Conservation (phyloP, 2,113 vertebrate genomes). For the Paradoxurus hermaphroditus region DNA sequence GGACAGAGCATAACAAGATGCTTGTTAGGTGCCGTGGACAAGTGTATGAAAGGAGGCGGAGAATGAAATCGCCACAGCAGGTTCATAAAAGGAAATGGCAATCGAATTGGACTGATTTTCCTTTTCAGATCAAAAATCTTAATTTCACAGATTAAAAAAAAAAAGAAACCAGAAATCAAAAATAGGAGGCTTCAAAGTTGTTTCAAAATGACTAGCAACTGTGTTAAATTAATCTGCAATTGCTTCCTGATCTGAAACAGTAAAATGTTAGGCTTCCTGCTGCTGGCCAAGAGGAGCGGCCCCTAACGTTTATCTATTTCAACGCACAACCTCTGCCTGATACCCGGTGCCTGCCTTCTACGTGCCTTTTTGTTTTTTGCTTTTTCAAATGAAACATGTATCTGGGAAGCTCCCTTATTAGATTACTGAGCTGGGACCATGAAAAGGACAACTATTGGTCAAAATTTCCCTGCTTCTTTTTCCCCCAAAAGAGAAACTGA, state of each 20-base stretch:
- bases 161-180: background rate
- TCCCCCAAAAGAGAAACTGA: background rate
- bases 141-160: background rate
- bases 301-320: background rate
- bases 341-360: background rate
- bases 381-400: background rate
- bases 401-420: conserved; percentile 8
- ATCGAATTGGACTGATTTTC: background rate
- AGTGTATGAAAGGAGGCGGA: background rate
- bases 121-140: conserved; percentile 26
- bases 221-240: background rate
- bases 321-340: background rate
- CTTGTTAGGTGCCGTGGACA: background rate
- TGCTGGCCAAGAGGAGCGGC: background rate
- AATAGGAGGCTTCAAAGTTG: background rate
- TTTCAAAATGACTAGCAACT: background rate
- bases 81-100: background rate
- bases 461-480: background rate
- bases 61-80: background rate
- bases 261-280: background rate
- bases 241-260: background rate
- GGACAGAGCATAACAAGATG: background rate
- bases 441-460: background rate
- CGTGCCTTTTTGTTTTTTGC: background rate
- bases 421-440: background rate